phyloP scores from a whole-genome alignment of 1,140 invertebrate species.

The Ips nitidus region DNA sequence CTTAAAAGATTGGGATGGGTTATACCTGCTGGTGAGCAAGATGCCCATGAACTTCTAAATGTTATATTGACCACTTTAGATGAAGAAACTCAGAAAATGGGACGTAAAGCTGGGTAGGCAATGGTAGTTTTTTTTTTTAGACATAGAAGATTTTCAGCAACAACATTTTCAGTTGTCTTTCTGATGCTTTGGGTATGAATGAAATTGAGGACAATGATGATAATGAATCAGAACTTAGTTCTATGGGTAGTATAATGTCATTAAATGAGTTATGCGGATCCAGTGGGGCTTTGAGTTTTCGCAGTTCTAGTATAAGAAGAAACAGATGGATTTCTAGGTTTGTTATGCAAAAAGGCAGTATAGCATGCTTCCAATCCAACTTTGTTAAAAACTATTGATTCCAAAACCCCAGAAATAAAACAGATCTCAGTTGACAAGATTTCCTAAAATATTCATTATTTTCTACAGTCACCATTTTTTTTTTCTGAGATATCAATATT shows the following conservation, averaged over 20 bases:
- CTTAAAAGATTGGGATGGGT: constrained; percentile 78
- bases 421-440: not conserved
- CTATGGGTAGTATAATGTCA: constrained; percentile 50
- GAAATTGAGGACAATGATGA: constrained; percentile 44
- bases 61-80: constrained; percentile 83
- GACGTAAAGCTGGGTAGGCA: constrained; percentile 57
- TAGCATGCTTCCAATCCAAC: not conserved
- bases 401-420: too few species aligned
- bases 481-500: too few species aligned
- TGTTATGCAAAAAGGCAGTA: not conserved
- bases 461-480: too few species aligned
- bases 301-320: constrained; percentile 44
- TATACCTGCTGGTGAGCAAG: constrained; percentile 86
- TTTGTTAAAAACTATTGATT: not conserved
- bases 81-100: constrained; percentile 68
- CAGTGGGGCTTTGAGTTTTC: constrained; percentile 43
- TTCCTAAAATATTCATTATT: not conserved
- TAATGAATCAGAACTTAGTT: constrained; percentile 41
- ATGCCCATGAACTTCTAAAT: constrained; percentile 90
- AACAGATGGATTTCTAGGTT: constrained; percentile 50
- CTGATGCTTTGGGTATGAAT: constrained; percentile 64
- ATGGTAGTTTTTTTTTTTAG: not conserved
- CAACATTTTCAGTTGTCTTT: constrained; percentile 65
- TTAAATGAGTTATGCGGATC: constrained; percentile 50
- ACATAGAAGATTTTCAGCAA: constrained; percentile 1